These are phyloP conservation scores for Cotesia vestalis DNA, from an alignment of 1,140 invertebrate genomes.

Conservation along the genomic window DNA sequence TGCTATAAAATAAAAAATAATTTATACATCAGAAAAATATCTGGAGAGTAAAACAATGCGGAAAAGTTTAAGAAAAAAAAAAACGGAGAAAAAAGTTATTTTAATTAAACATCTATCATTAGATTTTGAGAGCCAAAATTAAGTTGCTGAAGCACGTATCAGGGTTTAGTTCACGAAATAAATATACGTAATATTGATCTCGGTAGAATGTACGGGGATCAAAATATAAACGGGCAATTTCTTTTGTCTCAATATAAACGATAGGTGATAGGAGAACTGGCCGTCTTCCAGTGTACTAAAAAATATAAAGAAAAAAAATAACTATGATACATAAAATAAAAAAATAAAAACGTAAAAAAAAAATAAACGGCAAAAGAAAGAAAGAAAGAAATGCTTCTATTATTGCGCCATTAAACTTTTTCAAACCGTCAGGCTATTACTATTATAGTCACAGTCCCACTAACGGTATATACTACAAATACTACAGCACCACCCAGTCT, in stretches of 20 bases:
- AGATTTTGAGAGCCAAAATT: too few species aligned
- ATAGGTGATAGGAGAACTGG: conserved; percentile 5
- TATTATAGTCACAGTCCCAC: conserved; percentile 25
- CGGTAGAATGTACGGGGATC: background rate
- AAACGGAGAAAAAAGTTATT: too few species aligned
- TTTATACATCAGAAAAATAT: too few species aligned
- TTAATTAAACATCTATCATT: too few species aligned
- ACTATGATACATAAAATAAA: conserved; percentile 9
- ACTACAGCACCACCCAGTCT: conserved; percentile 6
- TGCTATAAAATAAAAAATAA: too few species aligned
- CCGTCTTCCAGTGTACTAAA: conserved; percentile 5
- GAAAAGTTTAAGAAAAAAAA: too few species aligned
- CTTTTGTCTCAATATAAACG: conserved; percentile 6
- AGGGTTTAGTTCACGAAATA: too few species aligned
- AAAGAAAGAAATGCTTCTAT: conserved; percentile 39
- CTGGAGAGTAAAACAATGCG: too few species aligned
- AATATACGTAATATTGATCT: too few species aligned
- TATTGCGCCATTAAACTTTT: conserved; percentile 52
- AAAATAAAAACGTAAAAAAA: background rate
- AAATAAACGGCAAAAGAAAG: background rate
- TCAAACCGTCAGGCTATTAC: conserved; percentile 19
- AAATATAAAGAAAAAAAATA: background rate
- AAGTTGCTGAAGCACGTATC: too few species aligned
- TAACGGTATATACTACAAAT: background rate
- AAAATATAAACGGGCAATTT: conserved; percentile 10